phyloP scores from a whole-genome alignment of 2,888 invertebrate species.

The Busseola fusca region DNA sequence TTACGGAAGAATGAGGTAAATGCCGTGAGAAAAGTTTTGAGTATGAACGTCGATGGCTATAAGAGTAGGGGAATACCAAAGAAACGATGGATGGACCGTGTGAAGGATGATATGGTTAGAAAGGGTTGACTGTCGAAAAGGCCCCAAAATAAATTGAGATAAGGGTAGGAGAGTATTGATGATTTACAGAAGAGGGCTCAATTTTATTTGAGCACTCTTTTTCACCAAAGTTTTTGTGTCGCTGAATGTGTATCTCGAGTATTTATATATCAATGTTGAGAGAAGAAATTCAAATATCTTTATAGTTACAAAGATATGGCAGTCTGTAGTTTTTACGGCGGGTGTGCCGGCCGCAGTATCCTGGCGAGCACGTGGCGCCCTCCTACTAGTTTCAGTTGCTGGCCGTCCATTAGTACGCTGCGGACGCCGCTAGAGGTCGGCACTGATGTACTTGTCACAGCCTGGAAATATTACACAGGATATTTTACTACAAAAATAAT shows the following conservation, averaged over 20 bases:
- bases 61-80: too few species aligned
- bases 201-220: background rate
- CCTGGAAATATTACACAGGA: slow-evolving; percentile 60
- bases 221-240: background rate
- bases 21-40: too few species aligned
- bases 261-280: background rate
- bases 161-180: too few species aligned
- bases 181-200: background rate
- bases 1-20: too few species aligned
- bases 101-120: too few species aligned
- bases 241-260: slow-evolving; percentile 4
- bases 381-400: slow-evolving; percentile 83
- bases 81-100: too few species aligned
- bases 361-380: slow-evolving; percentile 84
- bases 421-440: slow-evolving; percentile 78
- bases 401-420: slow-evolving; percentile 85
- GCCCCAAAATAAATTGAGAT: too few species aligned
- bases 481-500: background rate
- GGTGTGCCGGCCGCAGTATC: slow-evolving; percentile 79
- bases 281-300: slow-evolving; percentile 5
- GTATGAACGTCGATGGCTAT: too few species aligned
- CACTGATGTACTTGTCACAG: slow-evolving; percentile 66
- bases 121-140: too few species aligned
- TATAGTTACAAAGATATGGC: slow-evolving; percentile 26
- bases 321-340: slow-evolving; percentile 69